Evolutionary conservation across 2,888 invertebrate species (phyloP).

Genomic region (Loripinus fragilis): DNA sequence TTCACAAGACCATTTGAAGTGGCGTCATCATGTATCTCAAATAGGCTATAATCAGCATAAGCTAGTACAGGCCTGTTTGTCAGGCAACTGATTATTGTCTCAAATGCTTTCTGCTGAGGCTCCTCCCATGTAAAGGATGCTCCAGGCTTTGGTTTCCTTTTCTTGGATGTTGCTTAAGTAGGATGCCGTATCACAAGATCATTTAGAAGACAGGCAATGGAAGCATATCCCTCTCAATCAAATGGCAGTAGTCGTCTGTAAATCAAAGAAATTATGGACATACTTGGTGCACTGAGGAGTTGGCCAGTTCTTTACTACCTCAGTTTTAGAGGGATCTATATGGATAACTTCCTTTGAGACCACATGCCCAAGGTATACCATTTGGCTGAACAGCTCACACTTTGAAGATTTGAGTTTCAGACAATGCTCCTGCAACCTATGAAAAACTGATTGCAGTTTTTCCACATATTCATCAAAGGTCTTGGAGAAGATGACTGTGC

Average conservation of each 20-base stretch:
- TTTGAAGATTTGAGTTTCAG: not conserved
- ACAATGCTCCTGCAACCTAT: not conserved
- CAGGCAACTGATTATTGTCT: conserved; percentile 23
- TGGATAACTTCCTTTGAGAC: not conserved
- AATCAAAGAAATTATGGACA: conserved; percentile 33
- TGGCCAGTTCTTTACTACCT: not conserved
- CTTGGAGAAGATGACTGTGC: conserved; percentile 25
- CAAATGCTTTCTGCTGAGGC: not conserved
- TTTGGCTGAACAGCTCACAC: not conserved
- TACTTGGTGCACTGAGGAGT: conserved; percentile 11
- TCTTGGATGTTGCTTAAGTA: not conserved
- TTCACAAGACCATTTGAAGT: too few relatives aligned
- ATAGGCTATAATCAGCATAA: conserved; percentile 54
- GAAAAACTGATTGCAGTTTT: not conserved
- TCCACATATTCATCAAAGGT: conserved; percentile 19
- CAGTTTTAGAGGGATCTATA: not conserved
- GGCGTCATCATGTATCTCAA: too few relatives aligned
- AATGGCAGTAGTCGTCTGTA: conserved; percentile 36
- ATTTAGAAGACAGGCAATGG: not conserved
- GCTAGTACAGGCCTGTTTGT: conserved; percentile 37
- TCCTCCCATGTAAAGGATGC: too few relatives aligned
- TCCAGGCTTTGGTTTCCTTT: not conserved
- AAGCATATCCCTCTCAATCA: conserved; percentile 38
- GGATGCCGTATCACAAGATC: not conserved
- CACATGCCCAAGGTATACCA: conserved; percentile 22